phyloP scores from a whole-genome alignment of 2,888 invertebrate genomes.

The Calameuta pallipes region DNA sequence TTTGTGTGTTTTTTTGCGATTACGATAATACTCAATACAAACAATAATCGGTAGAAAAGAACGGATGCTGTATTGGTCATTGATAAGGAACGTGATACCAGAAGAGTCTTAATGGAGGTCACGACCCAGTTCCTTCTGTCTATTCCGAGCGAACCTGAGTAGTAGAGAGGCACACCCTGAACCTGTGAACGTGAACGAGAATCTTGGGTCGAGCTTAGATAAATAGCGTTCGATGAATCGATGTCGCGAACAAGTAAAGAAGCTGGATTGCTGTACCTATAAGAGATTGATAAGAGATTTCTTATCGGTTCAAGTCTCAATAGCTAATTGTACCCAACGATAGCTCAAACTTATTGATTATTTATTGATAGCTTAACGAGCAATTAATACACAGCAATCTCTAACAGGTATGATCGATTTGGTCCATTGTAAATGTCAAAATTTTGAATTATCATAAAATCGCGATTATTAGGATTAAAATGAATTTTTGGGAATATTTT shows the following conservation, averaged over 20 bases:
- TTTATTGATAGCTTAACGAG: neutral
- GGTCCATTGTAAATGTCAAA: too few species aligned
- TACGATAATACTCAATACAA: neutral
- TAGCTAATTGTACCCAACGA: neutral
- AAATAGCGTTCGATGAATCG: neutral
- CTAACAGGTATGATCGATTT: neutral
- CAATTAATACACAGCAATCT: too few species aligned
- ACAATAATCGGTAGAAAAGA: neutral
- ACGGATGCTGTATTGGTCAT: neutral
- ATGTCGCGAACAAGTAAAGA: neutral
- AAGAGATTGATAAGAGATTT: neutral
- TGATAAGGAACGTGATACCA: neutral
- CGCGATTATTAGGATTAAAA: too few species aligned
- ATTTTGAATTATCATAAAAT: too few species aligned
- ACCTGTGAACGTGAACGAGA: neutral
- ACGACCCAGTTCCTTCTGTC: constrained; percentile 40
- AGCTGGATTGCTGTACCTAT: neutral
- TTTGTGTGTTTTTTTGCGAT: neutral
- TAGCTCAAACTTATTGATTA: neutral
- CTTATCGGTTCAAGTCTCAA: neutral
- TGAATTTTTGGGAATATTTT: neutral
- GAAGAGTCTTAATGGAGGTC: constrained; percentile 30
- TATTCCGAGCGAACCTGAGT: neutral
- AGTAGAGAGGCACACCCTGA: neutral
- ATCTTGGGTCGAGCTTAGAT: neutral